Percentiles rank a stretch among this genome's conserved stretches.
Evolutionary conservation across 2,797 vertebrate species (phyloP).

Genomic region (Hybognathus amarus): DNA sequence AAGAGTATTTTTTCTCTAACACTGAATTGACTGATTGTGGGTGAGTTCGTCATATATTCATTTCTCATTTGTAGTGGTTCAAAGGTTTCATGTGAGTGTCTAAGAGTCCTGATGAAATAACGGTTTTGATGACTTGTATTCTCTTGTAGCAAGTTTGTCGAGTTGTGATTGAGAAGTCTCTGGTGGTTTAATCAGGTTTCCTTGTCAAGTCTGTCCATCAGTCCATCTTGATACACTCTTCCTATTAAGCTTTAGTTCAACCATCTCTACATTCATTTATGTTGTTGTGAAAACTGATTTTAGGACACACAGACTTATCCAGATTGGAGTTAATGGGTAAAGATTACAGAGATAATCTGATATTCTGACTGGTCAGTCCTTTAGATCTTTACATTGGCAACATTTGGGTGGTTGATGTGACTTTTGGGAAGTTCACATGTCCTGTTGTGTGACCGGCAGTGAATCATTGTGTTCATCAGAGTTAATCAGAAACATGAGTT

Average conservation of each 20-base stretch:
- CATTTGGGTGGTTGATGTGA: background rate
- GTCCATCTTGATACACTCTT: background rate
- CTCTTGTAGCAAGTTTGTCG: background rate
- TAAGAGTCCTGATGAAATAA: background rate
- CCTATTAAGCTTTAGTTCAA: background rate
- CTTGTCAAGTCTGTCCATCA: background rate
- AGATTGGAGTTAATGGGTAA: background rate
- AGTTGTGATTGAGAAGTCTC: background rate
- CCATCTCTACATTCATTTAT: background rate
- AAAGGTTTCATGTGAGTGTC: background rate
- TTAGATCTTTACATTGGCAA: background rate
- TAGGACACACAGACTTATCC: background rate
- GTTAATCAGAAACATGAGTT: constrained; percentile 6
- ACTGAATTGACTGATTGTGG: background rate
- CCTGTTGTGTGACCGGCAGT: background rate
- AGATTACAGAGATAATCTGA: constrained; percentile 1
- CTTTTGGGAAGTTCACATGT: background rate
- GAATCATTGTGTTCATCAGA: background rate
- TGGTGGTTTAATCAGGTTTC: background rate
- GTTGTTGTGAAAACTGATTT: background rate
- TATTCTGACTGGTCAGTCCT: background rate
- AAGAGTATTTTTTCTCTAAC: background rate
- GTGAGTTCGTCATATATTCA: background rate
- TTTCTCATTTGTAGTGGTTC: background rate
- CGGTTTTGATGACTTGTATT: background rate